Evolutionary conservation across 2,113 vertebrate species (phyloP).

Genomic region (cat (Felis catus)): F.catus_Fca126_mat1.0 CM031417.1:56831001-56831500

Average conservation of each 20-base stretch:
- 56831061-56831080: not conserved
- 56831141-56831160: slow-evolving; percentile 52
- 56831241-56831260: not conserved
- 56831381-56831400: not conserved
- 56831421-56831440: not conserved
- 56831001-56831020: slow-evolving; percentile 70
- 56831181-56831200: slow-evolving; percentile 14
- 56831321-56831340: not conserved
- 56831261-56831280: slow-evolving; percentile 9
- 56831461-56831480: not conserved
- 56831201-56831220: slow-evolving; percentile 42
- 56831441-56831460: not conserved
- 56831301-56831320: not conserved
- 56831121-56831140: not conserved
- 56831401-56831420: not conserved
- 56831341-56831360: not conserved
- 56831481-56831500: not conserved
- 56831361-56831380: not conserved
- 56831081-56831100: slow-evolving; percentile 29
- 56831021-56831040: slow-evolving; percentile 47
- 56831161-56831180: slow-evolving; percentile 25
- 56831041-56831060: slow-evolving; percentile 53
- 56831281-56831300: not conserved
- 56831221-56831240: not conserved
- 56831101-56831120: slow-evolving; percentile 11